A percentile compares a stretch with the other conserved stretches of the same genome.
Conservation (phyloP, 2,888 invertebrate genomes). For the Lymantria dispar region DNA sequence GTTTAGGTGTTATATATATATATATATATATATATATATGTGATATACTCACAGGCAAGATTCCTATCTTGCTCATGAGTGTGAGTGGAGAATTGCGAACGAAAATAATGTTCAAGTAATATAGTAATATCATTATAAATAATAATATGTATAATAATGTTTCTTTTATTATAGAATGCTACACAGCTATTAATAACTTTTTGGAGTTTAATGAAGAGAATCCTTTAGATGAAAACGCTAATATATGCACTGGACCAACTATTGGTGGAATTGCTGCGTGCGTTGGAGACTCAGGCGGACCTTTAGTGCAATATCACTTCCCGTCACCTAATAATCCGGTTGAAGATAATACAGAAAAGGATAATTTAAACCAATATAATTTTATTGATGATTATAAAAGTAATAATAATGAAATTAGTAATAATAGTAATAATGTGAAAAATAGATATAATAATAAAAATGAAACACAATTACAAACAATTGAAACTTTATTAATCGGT, state of each 20-base stretch:
- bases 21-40: too few relatives aligned
- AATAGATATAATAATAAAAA: neutral
- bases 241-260: slow-evolving; percentile 80
- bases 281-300: slow-evolving; percentile 82
- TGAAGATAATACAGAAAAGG: slow-evolving; percentile 21
- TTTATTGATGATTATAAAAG: slow-evolving; percentile 9
- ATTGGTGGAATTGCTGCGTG: slow-evolving; percentile 77
- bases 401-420: slow-evolving; percentile 1
- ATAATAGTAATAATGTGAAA: neutral
- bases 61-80: too few relatives aligned
- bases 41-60: too few relatives aligned
- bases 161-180: slow-evolving; percentile 56
- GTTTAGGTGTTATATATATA: too few relatives aligned
- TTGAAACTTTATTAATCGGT: slow-evolving; percentile 57
- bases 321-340: slow-evolving; percentile 27
- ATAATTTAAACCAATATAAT: slow-evolving; percentile 11
- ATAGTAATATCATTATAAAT: neutral
- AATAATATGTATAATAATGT: neutral
- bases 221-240: slow-evolving; percentile 63
- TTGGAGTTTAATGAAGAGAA: slow-evolving; percentile 56
- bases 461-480: slow-evolving; percentile 3
- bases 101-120: neutral
- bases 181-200: slow-evolving; percentile 56
- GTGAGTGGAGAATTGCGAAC: too few relatives aligned
- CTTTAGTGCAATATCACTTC: slow-evolving; percentile 53